Percentiles rank a stretch among this genome's conserved stretches.
Evolutionary conservation across 1,140 invertebrate genomes (phyloP).

Genomic region (Zaprionus africanus): DNA sequence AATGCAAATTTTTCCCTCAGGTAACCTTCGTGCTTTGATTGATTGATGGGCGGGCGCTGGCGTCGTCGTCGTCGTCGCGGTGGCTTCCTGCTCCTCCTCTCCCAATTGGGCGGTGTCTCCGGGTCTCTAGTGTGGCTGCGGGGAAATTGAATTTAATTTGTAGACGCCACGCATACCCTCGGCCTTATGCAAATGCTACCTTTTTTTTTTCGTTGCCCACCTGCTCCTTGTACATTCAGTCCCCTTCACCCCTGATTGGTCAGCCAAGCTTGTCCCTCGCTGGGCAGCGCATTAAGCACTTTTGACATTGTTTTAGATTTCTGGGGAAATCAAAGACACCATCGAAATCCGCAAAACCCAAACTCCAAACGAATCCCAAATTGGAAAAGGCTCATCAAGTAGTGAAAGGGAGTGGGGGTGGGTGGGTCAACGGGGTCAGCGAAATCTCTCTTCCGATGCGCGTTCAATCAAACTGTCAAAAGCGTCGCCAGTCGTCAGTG

Average conservation of each 20-base stretch:
- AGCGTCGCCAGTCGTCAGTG: constrained; percentile 20
- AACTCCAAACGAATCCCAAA: constrained; percentile 24
- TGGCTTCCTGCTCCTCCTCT: not conserved
- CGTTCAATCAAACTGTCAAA: constrained; percentile 73
- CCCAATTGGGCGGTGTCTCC: constrained; percentile 25
- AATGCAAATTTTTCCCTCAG: constrained; percentile 79
- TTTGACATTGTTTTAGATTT: constrained; percentile 80
- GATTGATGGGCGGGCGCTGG: constrained; percentile 70
- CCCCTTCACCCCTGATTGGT: constrained; percentile 35
- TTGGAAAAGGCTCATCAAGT: constrained; percentile 2
- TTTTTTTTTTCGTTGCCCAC: constrained; percentile 19
- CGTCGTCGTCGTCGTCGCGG: constrained; percentile 35
- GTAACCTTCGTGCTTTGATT: constrained; percentile 81
- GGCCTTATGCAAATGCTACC: constrained; percentile 66
- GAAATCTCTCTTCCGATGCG: constrained; percentile 13
- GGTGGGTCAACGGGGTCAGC: not conserved
- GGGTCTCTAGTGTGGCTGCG: constrained; percentile 9
- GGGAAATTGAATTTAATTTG: constrained; percentile 80
- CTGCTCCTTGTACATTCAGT: not conserved
- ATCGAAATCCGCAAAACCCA: constrained; percentile 26
- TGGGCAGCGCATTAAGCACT: constrained; percentile 71
- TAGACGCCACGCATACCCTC: constrained; percentile 59
- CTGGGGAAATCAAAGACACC: constrained; percentile 69
- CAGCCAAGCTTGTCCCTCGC: constrained; percentile 15
- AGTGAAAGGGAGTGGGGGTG: not conserved